Conservation (phyloP, 2,797 vertebrate species). For the Thaleichthys pacificus region DNA sequence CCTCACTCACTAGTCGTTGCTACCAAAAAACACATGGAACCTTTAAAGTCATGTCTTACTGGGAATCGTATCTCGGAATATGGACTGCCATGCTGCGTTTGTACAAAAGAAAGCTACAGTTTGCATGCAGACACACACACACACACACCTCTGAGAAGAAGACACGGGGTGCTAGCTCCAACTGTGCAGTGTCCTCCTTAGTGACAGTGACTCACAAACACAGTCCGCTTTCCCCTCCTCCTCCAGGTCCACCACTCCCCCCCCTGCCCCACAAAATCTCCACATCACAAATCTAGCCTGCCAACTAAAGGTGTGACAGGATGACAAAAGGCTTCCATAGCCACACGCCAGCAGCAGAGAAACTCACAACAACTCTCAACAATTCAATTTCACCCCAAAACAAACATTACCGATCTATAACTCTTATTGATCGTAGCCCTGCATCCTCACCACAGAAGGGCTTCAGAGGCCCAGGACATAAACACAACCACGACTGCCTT, state of each 20-base stretch:
- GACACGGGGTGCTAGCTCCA: slow-evolving; percentile 48
- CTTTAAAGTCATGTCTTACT: not conserved
- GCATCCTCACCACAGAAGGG: slow-evolving; percentile 26
- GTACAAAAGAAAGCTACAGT: no score
- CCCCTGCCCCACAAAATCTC: slow-evolving; percentile 42
- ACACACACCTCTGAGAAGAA: slow-evolving; percentile 15
- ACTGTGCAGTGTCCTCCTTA: slow-evolving; percentile 57
- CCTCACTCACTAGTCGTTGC: not conserved
- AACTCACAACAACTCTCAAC: slow-evolving; percentile 20
- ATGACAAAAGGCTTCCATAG: slow-evolving; percentile 47
- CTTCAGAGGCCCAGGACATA: not conserved
- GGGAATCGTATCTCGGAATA: no score
- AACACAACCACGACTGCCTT: no score
- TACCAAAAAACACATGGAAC: not conserved
- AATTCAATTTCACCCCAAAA: slow-evolving; percentile 52
- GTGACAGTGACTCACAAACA: slow-evolving; percentile 63
- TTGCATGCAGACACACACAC: not conserved
- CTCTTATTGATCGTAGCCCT: slow-evolving; percentile 42
- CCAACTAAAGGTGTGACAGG: slow-evolving; percentile 60
- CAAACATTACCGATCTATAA: slow-evolving; percentile 47
- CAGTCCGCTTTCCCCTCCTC: slow-evolving; percentile 24
- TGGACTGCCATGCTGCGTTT: no score
- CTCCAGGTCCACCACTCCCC: slow-evolving; percentile 42
- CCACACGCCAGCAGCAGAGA: slow-evolving; percentile 18
- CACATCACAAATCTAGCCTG: slow-evolving; percentile 32